Conservation (phyloP, 2,888 invertebrate species). For the Oegoconia quadripuncta region DNA sequence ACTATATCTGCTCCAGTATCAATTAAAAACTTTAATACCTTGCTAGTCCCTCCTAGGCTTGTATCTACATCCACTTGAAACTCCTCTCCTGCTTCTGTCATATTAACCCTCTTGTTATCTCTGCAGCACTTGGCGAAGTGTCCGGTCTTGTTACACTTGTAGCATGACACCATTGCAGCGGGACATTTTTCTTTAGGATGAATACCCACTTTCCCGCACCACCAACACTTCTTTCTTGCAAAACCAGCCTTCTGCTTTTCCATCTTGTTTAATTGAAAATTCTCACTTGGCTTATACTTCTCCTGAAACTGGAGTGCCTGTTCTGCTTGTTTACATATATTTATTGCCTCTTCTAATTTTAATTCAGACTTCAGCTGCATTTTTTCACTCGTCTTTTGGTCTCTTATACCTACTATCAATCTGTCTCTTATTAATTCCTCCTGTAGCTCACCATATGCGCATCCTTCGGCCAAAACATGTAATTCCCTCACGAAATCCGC, state of each 20-base stretch:
- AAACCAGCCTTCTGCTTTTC: too few relatives aligned
- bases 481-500: too few relatives aligned
- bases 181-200: too few relatives aligned
- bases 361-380: not conserved
- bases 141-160: too few relatives aligned
- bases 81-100: too few relatives aligned
- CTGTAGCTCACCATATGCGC: not conserved
- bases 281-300: not conserved
- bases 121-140: too few relatives aligned
- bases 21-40: conserved; percentile 8
- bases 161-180: not conserved
- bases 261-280: too few relatives aligned
- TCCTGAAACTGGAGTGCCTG: not conserved
- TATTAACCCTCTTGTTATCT: too few relatives aligned
- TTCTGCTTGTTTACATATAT: not conserved
- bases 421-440: conserved; percentile 2
- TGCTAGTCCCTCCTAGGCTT: not conserved
- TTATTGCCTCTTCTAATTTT: not conserved
- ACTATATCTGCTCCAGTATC: too few relatives aligned
- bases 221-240: too few relatives aligned
- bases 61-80: too few relatives aligned
- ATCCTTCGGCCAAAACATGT: not conserved
- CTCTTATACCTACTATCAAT: not conserved
- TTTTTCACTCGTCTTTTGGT: not conserved
- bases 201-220: too few relatives aligned